phyloP scores from a whole-genome alignment of 1,140 invertebrate genomes.

The Eciton burchellii region DNA sequence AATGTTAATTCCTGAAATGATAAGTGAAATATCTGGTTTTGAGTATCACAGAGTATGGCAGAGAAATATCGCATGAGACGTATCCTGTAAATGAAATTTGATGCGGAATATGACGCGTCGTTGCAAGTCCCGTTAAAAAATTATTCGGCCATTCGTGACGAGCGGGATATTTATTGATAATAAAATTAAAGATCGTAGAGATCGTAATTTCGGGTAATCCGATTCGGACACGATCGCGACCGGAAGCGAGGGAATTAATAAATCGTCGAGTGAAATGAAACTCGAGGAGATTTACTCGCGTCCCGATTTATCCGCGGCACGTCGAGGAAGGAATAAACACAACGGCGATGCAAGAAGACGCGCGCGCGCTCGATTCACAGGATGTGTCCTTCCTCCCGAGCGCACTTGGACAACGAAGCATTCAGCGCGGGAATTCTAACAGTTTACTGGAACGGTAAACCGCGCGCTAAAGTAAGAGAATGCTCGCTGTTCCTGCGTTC shows the following conservation, averaged over 20 bases:
- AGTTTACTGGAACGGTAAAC: slow-evolving; percentile 78
- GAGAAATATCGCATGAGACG: too few species aligned
- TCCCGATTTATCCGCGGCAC: slow-evolving; percentile 23
- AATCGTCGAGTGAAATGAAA: neutral
- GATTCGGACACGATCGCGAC: too few species aligned
- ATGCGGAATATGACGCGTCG: too few species aligned
- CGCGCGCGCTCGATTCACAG: slow-evolving; percentile 73
- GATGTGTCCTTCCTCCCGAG: slow-evolving; percentile 81
- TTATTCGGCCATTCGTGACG: too few species aligned
- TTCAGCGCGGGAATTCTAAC: slow-evolving; percentile 80
- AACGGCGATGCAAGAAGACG: slow-evolving; percentile 64
- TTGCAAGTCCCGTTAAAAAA: too few species aligned
- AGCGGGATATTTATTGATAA: too few species aligned
- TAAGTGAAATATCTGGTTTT: too few species aligned
- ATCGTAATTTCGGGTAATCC: too few species aligned
- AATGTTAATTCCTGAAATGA: too few species aligned
- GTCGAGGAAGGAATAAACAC: slow-evolving; percentile 48
- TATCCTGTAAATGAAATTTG: too few species aligned
- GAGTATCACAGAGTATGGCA: too few species aligned
- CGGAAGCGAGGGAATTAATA: neutral
- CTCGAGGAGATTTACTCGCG: slow-evolving; percentile 3
- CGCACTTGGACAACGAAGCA: slow-evolving; percentile 81
- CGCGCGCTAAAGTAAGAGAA: slow-evolving; percentile 66
- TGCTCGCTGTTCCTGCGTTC: slow-evolving; percentile 53
- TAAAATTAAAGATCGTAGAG: too few species aligned